Conservation (phyloP, 2,888 invertebrate species). For the Habroteleia sp. region DNA sequence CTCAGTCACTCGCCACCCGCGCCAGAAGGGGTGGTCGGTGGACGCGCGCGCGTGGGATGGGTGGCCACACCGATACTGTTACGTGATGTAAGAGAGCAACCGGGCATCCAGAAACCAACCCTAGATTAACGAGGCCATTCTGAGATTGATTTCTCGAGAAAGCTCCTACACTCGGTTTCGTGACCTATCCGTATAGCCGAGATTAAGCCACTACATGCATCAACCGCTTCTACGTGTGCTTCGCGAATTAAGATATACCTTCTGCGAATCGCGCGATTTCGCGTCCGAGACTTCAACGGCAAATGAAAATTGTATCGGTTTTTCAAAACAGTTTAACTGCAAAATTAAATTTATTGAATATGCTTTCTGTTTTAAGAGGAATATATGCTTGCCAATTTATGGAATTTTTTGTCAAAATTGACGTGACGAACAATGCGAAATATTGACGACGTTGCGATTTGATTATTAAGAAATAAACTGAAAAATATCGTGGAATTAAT, state of each 20-base stretch:
- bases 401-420: too few species aligned
- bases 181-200: conserved; percentile 65
- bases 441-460: too few species aligned
- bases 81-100: conserved; percentile 79
- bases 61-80: conserved; percentile 73
- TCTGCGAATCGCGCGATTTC: conserved; percentile 9
- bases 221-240: conserved; percentile 41
- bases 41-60: conserved; percentile 67
- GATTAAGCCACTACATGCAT: conserved; percentile 58
- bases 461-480: too few species aligned
- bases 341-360: too few species aligned
- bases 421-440: too few species aligned
- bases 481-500: too few species aligned
- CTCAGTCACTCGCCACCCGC: conserved; percentile 64
- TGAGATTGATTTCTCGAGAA: conserved; percentile 79
- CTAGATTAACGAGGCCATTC: conserved; percentile 81
- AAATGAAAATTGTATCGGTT: conserved; percentile 15
- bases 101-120: conserved; percentile 73
- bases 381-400: too few species aligned
- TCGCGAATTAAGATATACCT: conserved; percentile 58
- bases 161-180: conserved; percentile 72
- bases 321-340: too few species aligned
- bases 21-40: conserved; percentile 67
- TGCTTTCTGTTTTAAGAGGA: too few species aligned
- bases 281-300: background rate